Evolutionary conservation across 2,888 invertebrate genomes (phyloP).

Genomic region (Craniophora ligustri): DNA sequence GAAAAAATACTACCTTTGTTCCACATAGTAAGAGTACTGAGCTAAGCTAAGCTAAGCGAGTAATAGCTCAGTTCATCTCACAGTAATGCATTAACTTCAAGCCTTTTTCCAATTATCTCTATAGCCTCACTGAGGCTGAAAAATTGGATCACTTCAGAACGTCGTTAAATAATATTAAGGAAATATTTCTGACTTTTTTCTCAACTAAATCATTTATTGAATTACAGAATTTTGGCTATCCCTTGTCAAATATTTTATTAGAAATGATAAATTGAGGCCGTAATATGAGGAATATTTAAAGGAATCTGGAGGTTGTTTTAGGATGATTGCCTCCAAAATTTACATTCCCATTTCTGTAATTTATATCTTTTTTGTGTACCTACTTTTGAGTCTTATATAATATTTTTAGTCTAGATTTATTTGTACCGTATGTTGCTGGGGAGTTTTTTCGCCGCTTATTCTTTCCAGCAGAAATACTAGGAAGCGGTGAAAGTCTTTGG

Average conservation of each 20-base stretch:
- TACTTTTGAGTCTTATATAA: no score
- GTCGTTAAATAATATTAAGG: conserved; percentile 21
- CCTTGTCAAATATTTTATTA: not conserved
- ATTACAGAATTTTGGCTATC: not conserved
- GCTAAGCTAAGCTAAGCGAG: conserved; percentile 2
- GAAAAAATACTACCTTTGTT: no score
- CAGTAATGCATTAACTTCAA: not conserved
- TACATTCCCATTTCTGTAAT: no score
- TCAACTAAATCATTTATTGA: conserved; percentile 5
- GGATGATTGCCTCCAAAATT: no score
- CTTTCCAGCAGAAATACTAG: no score
- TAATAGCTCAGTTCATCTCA: conserved; percentile 10
- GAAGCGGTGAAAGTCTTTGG: no score
- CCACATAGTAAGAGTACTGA: no score
- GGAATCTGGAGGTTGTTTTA: not conserved
- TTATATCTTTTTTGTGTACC: no score
- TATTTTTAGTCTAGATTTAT: no score
- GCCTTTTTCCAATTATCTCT: conserved; percentile 47
- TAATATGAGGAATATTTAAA: not conserved
- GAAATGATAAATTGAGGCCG: not conserved
- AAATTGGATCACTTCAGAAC: conserved; percentile 23
- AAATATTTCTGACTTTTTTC: conserved; percentile 14
- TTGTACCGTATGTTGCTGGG: no score
- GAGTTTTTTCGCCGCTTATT: no score
- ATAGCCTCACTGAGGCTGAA: conserved; percentile 26